A percentile compares a stretch with the other conserved stretches of the same genome.
These are phyloP conservation scores for Bergia sp. DNA, from an alignment of 92 coral and sea anemone species.

Conservation along the genomic window DNA sequence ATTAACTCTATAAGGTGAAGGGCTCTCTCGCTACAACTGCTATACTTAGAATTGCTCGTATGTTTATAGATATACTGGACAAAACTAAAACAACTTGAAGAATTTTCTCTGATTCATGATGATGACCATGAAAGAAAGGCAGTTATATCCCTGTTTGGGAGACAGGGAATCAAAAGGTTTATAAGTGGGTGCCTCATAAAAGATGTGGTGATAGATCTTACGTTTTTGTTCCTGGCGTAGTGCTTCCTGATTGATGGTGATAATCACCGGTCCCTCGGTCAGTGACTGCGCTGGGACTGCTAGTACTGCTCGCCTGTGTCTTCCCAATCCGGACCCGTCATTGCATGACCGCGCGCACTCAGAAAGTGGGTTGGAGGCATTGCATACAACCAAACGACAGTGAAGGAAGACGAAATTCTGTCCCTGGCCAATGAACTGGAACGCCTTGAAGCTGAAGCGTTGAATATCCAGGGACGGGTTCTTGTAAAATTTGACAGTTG, in stretches of 20 bases:
- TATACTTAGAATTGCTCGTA: too few species aligned
- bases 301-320: slow-evolving; percentile 47
- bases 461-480: slow-evolving; percentile 53
- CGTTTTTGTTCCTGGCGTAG: slow-evolving; percentile 40
- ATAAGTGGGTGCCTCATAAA: too few species aligned
- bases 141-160: too few species aligned
- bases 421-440: slow-evolving; percentile 70
- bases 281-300: slow-evolving; percentile 62
- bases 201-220: not conserved
- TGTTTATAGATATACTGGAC: too few species aligned
- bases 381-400: slow-evolving; percentile 80
- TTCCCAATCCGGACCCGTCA: slow-evolving; percentile 48
- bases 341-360: slow-evolving; percentile 68
- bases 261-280: slow-evolving; percentile 76
- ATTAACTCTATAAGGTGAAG: too few species aligned
- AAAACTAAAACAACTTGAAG: too few species aligned
- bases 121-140: too few species aligned
- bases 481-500: slow-evolving; percentile 60
- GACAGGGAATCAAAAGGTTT: too few species aligned
- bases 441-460: slow-evolving; percentile 82
- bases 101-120: too few species aligned
- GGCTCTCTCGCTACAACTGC: too few species aligned
- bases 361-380: slow-evolving; percentile 71
- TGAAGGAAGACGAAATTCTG: slow-evolving; percentile 75
- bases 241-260: slow-evolving; percentile 44